Base-by-base conservation (phyloP, 2,797 vertebrate genomes). In the Neostethus bicornis region DNA sequence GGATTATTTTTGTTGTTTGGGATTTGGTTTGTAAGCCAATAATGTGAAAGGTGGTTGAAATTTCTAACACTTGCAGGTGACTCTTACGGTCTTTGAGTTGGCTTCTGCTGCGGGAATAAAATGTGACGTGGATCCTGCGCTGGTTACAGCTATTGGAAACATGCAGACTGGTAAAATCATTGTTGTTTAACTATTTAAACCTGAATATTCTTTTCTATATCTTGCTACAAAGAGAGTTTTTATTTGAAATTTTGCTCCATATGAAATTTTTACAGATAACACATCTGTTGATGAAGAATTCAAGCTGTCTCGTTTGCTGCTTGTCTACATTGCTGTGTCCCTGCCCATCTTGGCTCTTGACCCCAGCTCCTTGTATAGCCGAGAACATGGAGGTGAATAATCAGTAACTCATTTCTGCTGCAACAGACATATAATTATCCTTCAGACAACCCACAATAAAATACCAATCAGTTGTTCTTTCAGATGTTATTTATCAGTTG, bases 301-400 rank as follows among this genome's bases (percentile, higher is more conserved):
- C 85, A 97, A 95, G 77, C 79, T 94, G 70, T 90, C 93, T 47
- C 93, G 92, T 29, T 84, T 98, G 75, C 92, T 99, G n/a, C 86
- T 98, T 57, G 92, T 98, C 64, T 98, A 94, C 16, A 58, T 96
- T 11, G 96, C 95, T 0, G 94, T 96, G 55, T 94, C 95, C 25
- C 86, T 99, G 70, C 96, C 96, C 0, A 70, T 77, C 9, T 79
- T 98, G 54, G 93, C 95, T 43, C 66, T 87, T 0, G 95, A 98
- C 66, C 66, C 89, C 1, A 88, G 91, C 13, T 94, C 96, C 0
- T 7, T 80, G 81, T 99, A 95, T 77, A 94, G 62, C 75, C 89
- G 90, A 4, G 92, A 94, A 67, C 84, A 91, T 35, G 94, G 95
- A 54, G 96, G 96, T 97, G 85, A 90, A 89, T 41, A 50, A 70